Percentiles rank a stretch among this genome's conserved stretches.
These are phyloP conservation scores for Syngnathus acus DNA, from an alignment of 2,797 vertebrate genomes.

Conservation along the genomic window DNA sequence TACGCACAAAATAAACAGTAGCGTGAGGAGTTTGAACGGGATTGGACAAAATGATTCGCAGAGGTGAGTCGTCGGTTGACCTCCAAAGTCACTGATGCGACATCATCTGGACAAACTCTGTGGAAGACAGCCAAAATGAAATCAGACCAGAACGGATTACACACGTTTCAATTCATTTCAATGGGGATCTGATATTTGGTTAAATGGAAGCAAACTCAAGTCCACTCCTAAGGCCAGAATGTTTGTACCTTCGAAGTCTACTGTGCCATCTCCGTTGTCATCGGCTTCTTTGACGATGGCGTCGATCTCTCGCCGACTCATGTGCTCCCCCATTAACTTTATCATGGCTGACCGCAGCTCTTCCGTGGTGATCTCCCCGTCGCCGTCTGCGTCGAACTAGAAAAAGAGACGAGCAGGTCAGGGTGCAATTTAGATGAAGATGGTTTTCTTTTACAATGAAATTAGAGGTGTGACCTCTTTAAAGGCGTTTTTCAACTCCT, in stretches of 20 bases:
- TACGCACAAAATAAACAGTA: background rate
- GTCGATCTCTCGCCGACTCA: constrained; percentile 84
- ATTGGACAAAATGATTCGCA: constrained; percentile 7
- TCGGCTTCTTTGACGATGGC: constrained; percentile 90
- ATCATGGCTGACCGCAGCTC: constrained; percentile 89
- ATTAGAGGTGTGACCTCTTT: constrained; percentile 62
- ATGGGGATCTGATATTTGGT: background rate
- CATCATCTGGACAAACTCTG: constrained; percentile 79
- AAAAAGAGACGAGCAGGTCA: background rate
- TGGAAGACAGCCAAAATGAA: constrained; percentile 7
- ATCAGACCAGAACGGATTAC: background rate
- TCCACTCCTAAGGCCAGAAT: too few relatives aligned
- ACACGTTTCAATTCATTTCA: background rate
- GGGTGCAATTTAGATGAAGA: background rate
- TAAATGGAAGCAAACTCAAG: too few relatives aligned
- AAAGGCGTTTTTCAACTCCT: constrained; percentile 74
- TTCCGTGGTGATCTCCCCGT: constrained; percentile 92
- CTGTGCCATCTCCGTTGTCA: constrained; percentile 90
- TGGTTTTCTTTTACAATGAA: background rate
- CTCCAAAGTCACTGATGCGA: constrained; percentile 56
- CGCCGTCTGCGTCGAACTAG: constrained; percentile 93
- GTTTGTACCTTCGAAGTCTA: constrained; percentile 91
- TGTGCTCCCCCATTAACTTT: constrained; percentile 90
- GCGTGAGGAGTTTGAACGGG: background rate
- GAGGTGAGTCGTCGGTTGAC: constrained; percentile 1